Evolutionary conservation across 53 echinoderm and acorn worm species (phyloP), one percentile per base, ranked within the genome.

Genomic region (Patiria pectinifera): DNA sequence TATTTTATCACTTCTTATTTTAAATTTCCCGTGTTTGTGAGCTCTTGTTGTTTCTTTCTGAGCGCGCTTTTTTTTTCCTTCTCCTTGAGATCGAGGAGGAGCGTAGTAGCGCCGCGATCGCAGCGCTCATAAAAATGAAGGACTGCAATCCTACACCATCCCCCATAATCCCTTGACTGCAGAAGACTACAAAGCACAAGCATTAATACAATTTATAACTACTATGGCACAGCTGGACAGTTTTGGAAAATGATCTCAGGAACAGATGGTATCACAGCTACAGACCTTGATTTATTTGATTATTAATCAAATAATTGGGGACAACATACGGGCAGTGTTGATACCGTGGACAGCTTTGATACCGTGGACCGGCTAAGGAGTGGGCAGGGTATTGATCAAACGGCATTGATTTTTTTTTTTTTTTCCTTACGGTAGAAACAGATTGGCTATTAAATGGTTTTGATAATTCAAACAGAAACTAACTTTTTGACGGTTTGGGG

Each of bases 241-340:
- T 11, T 45, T 47, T 6, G 53, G 80, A 2, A 24, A 7, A 9
- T 79, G 14, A 16, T 47, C 45, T 15, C 80, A 9, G 12, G 45
- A 79, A 79, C 80, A 79, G 80, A 79, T 79, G 80, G 80, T 13
- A 46, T 47, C 48, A 3, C 47, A 79, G 45, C 80, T 44, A 45
- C 80, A 79, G 48, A 46, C 80, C 80, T 79, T 46, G 45, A 79
- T 79, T 79, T 45, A 66, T 66, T 11, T n/a, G 15, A 79, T 79
- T 79, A 79, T 45, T 79, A 79, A 79, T 79, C 47, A 79, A 79
- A 79, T 46, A 15, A 46, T 79, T 4, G 11, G 22, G 22, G 10
- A 69, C 69, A 69, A 74, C 74, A 4, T n/a, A 74, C 74, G 6
- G n/a, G 74, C 74, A 74, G n/a, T 4, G 13, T 10, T 24, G 21